A percentile compares a stretch with the other conserved stretches of the same genome.
Evolutionary conservation across 2,797 vertebrate genomes (phyloP).

Genomic region (Xenops minutus): DNA sequence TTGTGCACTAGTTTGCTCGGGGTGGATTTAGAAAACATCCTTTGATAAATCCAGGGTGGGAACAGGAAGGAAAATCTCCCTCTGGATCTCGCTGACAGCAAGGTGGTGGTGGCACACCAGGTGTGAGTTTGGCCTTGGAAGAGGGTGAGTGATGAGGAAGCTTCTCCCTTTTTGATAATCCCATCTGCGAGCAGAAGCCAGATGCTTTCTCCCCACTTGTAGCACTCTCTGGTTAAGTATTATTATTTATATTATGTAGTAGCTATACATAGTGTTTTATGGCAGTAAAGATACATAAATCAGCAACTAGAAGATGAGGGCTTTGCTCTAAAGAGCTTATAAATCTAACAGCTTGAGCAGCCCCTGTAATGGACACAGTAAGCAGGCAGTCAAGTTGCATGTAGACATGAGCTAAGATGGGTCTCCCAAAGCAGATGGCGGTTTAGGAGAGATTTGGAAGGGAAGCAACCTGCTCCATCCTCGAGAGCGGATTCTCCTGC

Average conservation of each 20-base stretch:
- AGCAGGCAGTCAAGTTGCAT: constrained; percentile 54
- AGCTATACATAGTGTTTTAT: constrained; percentile 65
- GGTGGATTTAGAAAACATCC: background rate
- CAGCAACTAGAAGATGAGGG: constrained; percentile 53
- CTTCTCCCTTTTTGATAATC: constrained; percentile 35
- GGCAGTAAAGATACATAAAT: constrained; percentile 61
- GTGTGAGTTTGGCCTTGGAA: constrained; percentile 37
- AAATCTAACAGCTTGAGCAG: constrained; percentile 63
- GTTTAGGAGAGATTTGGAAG: constrained; percentile 50
- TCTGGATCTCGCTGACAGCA: background rate
- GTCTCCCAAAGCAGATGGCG: constrained; percentile 47
- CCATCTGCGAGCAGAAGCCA: background rate
- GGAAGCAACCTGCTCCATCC: constrained; percentile 35
- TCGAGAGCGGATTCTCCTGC: constrained; percentile 6
- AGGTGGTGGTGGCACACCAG: background rate
- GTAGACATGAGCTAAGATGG: constrained; percentile 52
- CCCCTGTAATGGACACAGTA: constrained; percentile 47
- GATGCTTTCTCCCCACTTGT: constrained; percentile 66
- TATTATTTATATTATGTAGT: constrained; percentile 68
- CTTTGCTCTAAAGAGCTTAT: constrained; percentile 69
- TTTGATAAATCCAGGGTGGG: background rate
- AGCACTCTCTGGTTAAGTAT: constrained; percentile 51
- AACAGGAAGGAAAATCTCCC: background rate
- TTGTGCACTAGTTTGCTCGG: background rate
- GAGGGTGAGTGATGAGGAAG: constrained; percentile 31